phyloP scores from a whole-genome alignment of 2,888 invertebrate species.

The Ligdia adustata region DNA sequence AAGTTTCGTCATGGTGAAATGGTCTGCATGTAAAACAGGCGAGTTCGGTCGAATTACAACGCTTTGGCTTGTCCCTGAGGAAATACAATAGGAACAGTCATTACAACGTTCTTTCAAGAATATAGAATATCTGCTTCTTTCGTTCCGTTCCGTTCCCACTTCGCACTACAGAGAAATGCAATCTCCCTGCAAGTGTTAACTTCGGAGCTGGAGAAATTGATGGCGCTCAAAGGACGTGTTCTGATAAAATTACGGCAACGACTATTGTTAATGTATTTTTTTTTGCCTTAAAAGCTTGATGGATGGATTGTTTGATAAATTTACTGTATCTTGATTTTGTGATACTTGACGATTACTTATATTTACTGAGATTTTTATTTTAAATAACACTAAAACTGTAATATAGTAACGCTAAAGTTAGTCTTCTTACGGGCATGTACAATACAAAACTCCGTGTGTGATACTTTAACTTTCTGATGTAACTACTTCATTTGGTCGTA shows the following conservation, averaged over 20 bases:
- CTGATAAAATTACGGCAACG: not conserved
- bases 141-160: constrained; percentile 8
- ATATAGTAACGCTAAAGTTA: too few relatives aligned
- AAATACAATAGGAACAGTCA: constrained; percentile 21
- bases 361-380: too few relatives aligned
- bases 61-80: constrained; percentile 20
- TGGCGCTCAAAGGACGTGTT: not conserved
- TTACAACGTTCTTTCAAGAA: constrained; percentile 23
- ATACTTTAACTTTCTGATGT: too few relatives aligned
- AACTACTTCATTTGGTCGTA: too few relatives aligned
- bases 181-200: constrained; percentile 15
- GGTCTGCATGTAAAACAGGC: constrained; percentile 20
- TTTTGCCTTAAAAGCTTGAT: too few relatives aligned
- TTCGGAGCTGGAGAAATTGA: constrained; percentile 3
- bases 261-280: too few relatives aligned
- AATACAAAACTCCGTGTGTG: too few relatives aligned
- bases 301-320: too few relatives aligned
- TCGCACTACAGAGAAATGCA: constrained; percentile 19
- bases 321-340: too few relatives aligned
- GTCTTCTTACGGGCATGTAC: too few relatives aligned
- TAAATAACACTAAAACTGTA: too few relatives aligned
- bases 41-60: constrained; percentile 18
- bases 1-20: constrained; percentile 8
- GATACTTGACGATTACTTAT: too few relatives aligned
- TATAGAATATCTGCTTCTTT: constrained; percentile 18